phyloP scores from a whole-genome alignment of 2,113 vertebrate genomes.

The Pseudopodoces humilis region DNA sequence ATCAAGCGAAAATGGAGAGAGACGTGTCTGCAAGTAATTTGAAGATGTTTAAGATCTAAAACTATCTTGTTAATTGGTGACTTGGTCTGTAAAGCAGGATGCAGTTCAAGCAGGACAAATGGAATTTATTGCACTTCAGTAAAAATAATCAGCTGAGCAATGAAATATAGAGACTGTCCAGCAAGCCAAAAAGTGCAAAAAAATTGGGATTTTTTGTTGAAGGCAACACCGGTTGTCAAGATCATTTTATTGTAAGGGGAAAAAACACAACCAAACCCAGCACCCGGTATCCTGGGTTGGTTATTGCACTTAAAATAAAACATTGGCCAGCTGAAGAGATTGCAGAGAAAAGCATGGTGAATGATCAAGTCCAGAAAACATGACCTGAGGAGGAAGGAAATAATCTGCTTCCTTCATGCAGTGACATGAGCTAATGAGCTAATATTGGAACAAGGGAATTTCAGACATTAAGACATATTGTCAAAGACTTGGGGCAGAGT shows the following conservation, averaged over 20 bases:
- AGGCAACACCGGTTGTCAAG: not conserved
- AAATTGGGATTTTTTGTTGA: not conserved
- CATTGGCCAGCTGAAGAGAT: not conserved
- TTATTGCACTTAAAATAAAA: not conserved
- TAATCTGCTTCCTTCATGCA: not conserved
- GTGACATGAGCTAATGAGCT: not conserved
- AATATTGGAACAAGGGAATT: not conserved
- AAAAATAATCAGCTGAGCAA: constrained; percentile 11
- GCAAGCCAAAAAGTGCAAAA: not conserved
- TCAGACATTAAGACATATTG: not conserved
- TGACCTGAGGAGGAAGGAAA: not conserved
- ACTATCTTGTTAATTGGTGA: not conserved
- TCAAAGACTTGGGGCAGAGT: not conserved
- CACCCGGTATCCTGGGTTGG: not conserved
- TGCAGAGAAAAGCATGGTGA: not conserved
- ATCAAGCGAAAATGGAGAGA: not conserved
- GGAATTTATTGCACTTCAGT: constrained; percentile 2
- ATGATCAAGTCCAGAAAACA: not conserved
- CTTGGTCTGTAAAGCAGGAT: constrained; percentile 29
- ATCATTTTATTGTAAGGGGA: not conserved
- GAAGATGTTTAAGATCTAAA: not conserved
- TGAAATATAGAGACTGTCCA: not conserved
- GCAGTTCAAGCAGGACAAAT: constrained; percentile 12
- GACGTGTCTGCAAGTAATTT: not conserved
- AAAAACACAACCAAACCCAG: not conserved